Percentiles rank a stretch among this genome's conserved stretches.
Conservation (phyloP, 2,797 vertebrate genomes). For the Sebastolobus altivelis region DNA sequence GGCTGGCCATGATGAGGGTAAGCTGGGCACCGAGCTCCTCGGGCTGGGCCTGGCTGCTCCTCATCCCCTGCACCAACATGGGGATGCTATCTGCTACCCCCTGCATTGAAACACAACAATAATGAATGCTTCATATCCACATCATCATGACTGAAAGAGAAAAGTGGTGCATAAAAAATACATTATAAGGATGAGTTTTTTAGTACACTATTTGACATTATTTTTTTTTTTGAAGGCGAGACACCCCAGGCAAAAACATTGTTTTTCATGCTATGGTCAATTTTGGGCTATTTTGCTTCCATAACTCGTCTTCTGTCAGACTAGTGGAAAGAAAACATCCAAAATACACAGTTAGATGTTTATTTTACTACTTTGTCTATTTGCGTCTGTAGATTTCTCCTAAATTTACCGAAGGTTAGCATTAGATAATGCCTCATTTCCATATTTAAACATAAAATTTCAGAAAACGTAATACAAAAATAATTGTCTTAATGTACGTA, state of each 20-base stretch:
- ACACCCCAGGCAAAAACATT: too few species aligned
- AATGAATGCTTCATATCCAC: constrained; percentile 12
- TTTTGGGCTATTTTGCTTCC: too few species aligned
- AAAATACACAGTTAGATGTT: fast-evolving
- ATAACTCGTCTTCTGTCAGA: too few species aligned
- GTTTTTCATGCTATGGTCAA: too few species aligned
- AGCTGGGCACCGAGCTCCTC: constrained; percentile 97
- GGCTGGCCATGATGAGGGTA: constrained; percentile 96
- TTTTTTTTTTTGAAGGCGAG: not conserved
- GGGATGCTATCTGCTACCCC: constrained; percentile 96
- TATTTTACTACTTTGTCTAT: too few species aligned
- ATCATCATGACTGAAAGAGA: constrained; percentile 5
- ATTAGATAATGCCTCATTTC: too few species aligned
- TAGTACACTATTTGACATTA: not conserved
- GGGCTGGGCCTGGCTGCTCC: constrained; percentile 95
- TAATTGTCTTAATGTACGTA: too few species aligned
- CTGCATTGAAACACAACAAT: constrained; percentile 74
- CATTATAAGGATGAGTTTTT: not conserved
- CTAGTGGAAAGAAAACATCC: too few species aligned
- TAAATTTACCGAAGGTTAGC: too few species aligned
- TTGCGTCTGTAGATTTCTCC: too few species aligned
- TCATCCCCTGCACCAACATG: constrained; percentile 96
- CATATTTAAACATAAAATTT: too few species aligned
- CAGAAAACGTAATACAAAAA: too few species aligned
- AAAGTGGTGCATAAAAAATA: not conserved